Conservation (phyloP, 2,113 vertebrate species). For the Odobenus rosmarus region DNA sequence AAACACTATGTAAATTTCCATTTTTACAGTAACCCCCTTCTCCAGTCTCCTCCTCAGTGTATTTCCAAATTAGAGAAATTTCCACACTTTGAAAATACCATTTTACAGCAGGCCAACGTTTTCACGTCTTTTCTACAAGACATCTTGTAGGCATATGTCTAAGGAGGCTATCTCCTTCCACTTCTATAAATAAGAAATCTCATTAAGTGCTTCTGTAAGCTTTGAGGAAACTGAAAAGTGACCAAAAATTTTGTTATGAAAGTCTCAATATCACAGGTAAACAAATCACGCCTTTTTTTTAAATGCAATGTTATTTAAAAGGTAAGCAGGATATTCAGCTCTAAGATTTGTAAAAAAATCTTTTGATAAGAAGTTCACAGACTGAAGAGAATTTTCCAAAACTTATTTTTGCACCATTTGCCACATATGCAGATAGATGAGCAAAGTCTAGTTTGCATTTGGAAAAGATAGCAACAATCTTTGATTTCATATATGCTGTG, state of each 20-base stretch:
- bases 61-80: constrained; percentile 48
- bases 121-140: not conserved
- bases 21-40: not conserved
- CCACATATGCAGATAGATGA: not conserved
- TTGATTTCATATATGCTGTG: not conserved
- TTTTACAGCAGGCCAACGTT: not conserved
- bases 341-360: not conserved
- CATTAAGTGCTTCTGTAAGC: not conserved
- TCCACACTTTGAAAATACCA: constrained; percentile 38
- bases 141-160: constrained; percentile 1
- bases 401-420: constrained; percentile 20
- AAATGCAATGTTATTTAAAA: not conserved
- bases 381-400: constrained; percentile 20
- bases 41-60: not conserved
- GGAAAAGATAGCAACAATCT: not conserved
- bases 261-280: not conserved
- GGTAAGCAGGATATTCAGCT: not conserved
- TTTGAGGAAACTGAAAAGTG: constrained; percentile 14
- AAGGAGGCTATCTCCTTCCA: constrained; percentile 35
- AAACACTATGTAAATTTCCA: not conserved
- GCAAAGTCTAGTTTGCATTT: constrained; percentile 32
- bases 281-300: not conserved
- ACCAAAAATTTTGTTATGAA: not conserved
- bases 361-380: constrained; percentile 32
- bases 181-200: constrained; percentile 13